phyloP scores from a whole-genome alignment of 1,140 invertebrate species.

The Rhagoletis pomonella region DNA sequence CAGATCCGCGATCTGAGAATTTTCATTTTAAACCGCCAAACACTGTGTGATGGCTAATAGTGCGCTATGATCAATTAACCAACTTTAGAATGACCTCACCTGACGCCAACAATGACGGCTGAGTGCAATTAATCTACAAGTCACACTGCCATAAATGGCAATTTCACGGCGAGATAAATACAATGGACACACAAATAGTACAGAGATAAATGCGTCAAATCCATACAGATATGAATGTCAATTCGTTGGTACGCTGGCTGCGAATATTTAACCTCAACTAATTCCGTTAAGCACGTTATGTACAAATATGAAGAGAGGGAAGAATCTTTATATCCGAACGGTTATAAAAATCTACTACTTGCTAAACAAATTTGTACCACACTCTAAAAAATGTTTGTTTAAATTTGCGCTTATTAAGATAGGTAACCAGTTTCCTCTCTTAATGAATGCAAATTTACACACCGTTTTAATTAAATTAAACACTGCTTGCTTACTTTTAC shows the following conservation, averaged over 20 bases:
- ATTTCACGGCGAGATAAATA: constrained; percentile 7
- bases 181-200: background rate
- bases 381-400: too few species aligned
- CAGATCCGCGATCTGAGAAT: too few species aligned
- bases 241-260: background rate
- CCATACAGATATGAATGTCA: constrained; percentile 4
- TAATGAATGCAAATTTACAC: too few species aligned
- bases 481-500: too few species aligned
- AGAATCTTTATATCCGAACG: too few species aligned
- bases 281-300: too few species aligned
- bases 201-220: constrained; percentile 24
- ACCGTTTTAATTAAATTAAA: too few species aligned
- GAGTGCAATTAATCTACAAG: constrained; percentile 45
- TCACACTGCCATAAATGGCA: constrained; percentile 23
- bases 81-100: constrained; percentile 47
- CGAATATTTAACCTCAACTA: background rate
- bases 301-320: too few species aligned
- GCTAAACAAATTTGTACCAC: too few species aligned
- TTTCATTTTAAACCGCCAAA: background rate
- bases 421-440: too few species aligned
- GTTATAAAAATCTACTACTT: too few species aligned
- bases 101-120: background rate
- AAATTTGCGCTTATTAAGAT: too few species aligned
- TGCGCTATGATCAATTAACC: constrained; percentile 28
- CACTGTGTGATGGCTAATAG: background rate